phyloP scores from a whole-genome alignment of 2,113 vertebrate species.

The Girardinichthys multiradiatus region DNA sequence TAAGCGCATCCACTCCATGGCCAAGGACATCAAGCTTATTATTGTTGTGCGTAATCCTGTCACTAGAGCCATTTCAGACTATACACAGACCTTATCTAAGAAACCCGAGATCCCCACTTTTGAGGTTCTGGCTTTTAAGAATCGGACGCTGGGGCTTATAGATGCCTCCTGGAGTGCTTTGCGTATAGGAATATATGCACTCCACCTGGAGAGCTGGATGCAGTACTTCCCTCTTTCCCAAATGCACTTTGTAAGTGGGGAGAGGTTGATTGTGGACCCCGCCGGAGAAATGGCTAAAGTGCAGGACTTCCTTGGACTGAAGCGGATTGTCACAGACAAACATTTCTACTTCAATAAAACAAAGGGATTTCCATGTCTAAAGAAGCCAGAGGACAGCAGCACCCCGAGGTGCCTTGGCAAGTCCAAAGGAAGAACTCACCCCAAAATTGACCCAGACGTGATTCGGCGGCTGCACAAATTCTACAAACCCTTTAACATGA shows the following conservation, averaged over 20 bases:
- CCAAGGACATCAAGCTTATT: constrained; percentile 95
- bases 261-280: constrained; percentile 92
- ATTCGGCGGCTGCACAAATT: constrained; percentile 96
- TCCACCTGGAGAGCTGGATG: constrained; percentile 98
- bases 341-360: constrained; percentile 99
- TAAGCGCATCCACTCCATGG: constrained; percentile 94
- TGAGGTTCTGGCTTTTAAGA: constrained; percentile 97
- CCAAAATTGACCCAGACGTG: constrained; percentile 93
- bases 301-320: constrained; percentile 97
- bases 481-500: constrained; percentile 98
- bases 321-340: constrained; percentile 93
- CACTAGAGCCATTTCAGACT: constrained; percentile 97
- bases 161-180: constrained; percentile 97
- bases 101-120: constrained; percentile 97
- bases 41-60: constrained; percentile 97
- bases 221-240: constrained; percentile 97
- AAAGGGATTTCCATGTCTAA: constrained; percentile 97
- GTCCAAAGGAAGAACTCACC: constrained; percentile 98
- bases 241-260: constrained; percentile 96
- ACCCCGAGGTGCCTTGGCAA: constrained; percentile 96
- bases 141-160: constrained; percentile 93
- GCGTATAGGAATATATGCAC: constrained; percentile 94
- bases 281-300: constrained; percentile 97
- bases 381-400: constrained; percentile 97
- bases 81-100: constrained; percentile 97